phyloP scores from a whole-genome alignment of 2,797 vertebrate genomes.

The Mareca strepera region DNA sequence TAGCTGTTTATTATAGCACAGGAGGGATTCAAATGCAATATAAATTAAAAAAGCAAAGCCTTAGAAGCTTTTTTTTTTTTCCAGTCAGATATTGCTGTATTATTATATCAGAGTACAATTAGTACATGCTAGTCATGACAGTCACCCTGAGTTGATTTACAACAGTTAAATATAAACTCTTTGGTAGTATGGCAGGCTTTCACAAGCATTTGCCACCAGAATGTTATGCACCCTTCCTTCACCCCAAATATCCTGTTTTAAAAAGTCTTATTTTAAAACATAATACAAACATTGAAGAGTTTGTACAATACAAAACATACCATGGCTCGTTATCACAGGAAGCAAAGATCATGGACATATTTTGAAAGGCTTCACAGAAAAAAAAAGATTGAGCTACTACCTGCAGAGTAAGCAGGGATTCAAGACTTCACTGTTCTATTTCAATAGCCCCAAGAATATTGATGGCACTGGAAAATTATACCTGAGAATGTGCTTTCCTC shows the following conservation, averaged over 20 bases:
- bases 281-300: background rate
- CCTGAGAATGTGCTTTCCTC: background rate
- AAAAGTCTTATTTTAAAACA: background rate
- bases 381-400: background rate
- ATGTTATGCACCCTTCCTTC: background rate
- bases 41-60: background rate
- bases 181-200: background rate
- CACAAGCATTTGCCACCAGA: background rate
- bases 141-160: background rate
- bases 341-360: background rate
- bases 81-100: background rate
- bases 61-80: background rate
- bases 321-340: rapidly evolving
- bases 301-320: background rate
- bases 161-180: background rate
- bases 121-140: background rate
- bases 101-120: background rate
- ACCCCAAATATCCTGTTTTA: background rate
- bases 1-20: background rate
- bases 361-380: background rate
- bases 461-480: background rate
- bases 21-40: background rate
- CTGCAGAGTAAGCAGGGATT: background rate
- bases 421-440: background rate
- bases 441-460: background rate